Evolutionary conservation across 2,113 vertebrate species (phyloP), one percentile per base, ranked within the genome.

Genomic region (Pseudorectes ferrugineus): DNA sequence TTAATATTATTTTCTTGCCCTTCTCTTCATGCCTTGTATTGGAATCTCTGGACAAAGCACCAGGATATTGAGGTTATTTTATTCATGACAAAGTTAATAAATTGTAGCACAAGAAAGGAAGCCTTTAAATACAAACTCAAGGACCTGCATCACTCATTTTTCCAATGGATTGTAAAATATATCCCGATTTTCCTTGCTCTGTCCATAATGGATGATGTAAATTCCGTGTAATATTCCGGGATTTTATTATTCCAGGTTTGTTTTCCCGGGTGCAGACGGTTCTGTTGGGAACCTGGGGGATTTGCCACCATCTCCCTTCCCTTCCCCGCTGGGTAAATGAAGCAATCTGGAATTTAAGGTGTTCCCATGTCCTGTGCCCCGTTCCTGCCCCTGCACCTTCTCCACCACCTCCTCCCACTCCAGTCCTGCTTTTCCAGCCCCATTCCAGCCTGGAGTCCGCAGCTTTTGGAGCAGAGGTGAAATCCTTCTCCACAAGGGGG

Each of bases 131-230:
- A 22, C 8, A 21, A 33, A 11, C 31, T 11, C n/a, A 16, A 52
- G 15, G 36, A 40, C 12, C 13, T 25, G 46, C 33, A 20, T 5
- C 61, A 17, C 18, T 54, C 25, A 6, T 16, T 35, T 58, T 19
- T 35, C 28, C 31, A 31, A 18, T 24, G 57, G 22, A 26, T 11
- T 33, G 45, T 33, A 35, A 40, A 19, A 22, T 9, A 28, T 4
- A 17, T 54, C 46, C 71, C 25, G 33, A 13, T 36, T 68, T 63
- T 61, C 59, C 7, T 20, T 11, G 38, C 19, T 29, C 26, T 8
- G 1, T 42, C 38, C 28, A 5, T 8, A 22, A 15, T 4, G 28
- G 26, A 5, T 63, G 38, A 21, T 31, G 19, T 0, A 2, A 4
- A 31, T 42, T 63, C 26, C 9, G 12, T 20, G 25, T 2, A 13